Evolutionary conservation across 2,113 vertebrate genomes (phyloP).

Genomic region (Ceyx margarethae): DNA sequence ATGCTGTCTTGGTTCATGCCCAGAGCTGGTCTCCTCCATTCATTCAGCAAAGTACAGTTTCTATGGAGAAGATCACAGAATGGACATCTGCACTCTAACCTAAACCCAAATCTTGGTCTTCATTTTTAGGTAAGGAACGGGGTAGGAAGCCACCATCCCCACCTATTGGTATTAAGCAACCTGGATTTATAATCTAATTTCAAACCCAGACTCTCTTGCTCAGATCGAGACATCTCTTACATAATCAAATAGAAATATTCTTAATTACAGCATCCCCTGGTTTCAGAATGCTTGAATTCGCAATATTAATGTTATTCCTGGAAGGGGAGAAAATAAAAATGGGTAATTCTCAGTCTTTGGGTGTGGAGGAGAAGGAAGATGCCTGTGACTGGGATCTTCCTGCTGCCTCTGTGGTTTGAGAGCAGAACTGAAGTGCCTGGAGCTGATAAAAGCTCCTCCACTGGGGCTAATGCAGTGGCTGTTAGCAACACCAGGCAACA

Average conservation of each 20-base stretch:
- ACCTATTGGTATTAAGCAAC: not conserved
- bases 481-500: not conserved
- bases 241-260: not conserved
- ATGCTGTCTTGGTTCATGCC: not conserved
- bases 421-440: not conserved
- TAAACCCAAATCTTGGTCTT: not conserved
- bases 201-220: not conserved
- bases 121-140: not conserved
- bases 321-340: not conserved
- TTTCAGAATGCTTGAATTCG: not conserved
- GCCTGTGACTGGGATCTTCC: not conserved
- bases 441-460: not conserved
- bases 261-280: not conserved
- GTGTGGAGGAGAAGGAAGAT: not conserved
- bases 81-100: not conserved
- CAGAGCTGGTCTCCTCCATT: not conserved
- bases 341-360: not conserved
- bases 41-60: not conserved
- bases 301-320: not conserved
- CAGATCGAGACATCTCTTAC: not conserved
- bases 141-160: not conserved
- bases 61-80: not conserved
- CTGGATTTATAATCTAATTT: not conserved
- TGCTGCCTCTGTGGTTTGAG: not conserved
- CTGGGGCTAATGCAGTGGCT: not conserved